Percentiles rank a stretch among this genome's conserved stretches.
Conservation (phyloP, 2,797 vertebrate species). For the Merluccius polli region DNA sequence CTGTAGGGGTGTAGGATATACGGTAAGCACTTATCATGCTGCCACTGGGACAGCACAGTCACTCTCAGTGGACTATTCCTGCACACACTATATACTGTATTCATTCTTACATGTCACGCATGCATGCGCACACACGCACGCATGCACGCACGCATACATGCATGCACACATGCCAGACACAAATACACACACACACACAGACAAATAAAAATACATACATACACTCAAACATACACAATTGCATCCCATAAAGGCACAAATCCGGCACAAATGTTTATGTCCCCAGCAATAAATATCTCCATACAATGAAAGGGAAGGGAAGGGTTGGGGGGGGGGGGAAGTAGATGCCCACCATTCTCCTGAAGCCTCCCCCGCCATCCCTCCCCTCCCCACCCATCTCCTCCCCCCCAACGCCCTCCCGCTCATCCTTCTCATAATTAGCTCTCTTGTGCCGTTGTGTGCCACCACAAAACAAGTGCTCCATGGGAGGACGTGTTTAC, state of each 20-base stretch:
- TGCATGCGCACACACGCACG: slow-evolving; percentile 1
- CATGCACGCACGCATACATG: not conserved
- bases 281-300: slow-evolving; percentile 61
- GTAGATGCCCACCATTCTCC: slow-evolving; percentile 55
- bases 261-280: slow-evolving; percentile 61
- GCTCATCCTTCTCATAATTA: slow-evolving; percentile 76
- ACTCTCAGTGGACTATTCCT: slow-evolving; percentile 52
- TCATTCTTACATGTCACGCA: slow-evolving; percentile 8
- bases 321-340: slow-evolving; percentile 71
- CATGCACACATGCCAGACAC: no score
- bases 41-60: slow-evolving; percentile 63
- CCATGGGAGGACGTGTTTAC: slow-evolving; percentile 71
- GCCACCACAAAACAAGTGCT: slow-evolving; percentile 74
- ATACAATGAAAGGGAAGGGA: slow-evolving; percentile 56
- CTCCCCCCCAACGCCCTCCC: no score
- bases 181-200: not conserved
- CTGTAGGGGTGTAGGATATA: slow-evolving; percentile 68
- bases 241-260: no score
- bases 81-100: slow-evolving; percentile 12
- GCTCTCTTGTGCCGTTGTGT: slow-evolving; percentile 73
- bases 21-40: slow-evolving; percentile 75
- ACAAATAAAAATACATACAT: not conserved
- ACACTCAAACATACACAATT: not conserved
- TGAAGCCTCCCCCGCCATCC: no score
- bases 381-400: no score